Conservation (phyloP, 1,140 invertebrate species). For the Scylla paramamosain region DNA sequence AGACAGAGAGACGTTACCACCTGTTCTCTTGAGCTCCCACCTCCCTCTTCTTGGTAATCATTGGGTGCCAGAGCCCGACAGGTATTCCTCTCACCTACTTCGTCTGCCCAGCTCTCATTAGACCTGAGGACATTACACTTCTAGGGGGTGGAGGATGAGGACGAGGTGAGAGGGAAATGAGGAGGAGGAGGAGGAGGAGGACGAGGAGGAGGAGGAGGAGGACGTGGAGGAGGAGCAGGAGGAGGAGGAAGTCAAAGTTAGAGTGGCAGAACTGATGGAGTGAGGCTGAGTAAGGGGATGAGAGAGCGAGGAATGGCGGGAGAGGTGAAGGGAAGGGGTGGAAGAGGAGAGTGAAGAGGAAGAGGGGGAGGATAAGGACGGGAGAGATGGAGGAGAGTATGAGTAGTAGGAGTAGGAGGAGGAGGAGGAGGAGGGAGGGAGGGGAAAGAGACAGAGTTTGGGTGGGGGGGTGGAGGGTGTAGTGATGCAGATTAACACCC, state of each 20-base stretch:
- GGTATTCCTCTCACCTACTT: neutral
- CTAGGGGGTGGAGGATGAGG: neutral
- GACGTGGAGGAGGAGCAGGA: neutral
- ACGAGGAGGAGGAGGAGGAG: neutral
- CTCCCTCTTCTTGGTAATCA: no score
- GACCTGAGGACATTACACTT: neutral
- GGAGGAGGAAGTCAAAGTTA: neutral
- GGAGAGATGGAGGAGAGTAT: neutral
- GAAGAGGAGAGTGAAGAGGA: neutral
- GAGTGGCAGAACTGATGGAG: neutral
- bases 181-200: neutral
- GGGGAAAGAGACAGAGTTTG: neutral
- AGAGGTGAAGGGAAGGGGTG: neutral
- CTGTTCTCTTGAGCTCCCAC: no score
- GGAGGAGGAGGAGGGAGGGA: constrained; percentile 1
- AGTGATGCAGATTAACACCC: neutral
- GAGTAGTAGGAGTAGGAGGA: neutral
- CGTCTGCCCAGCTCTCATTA: neutral
- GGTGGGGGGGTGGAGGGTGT: neutral
- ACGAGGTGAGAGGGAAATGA: neutral
- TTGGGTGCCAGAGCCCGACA: neutral
- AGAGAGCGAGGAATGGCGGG: neutral
- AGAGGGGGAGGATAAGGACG: neutral
- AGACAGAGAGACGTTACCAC: no score
- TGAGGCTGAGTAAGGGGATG: neutral